These are phyloP conservation scores for Triops longicaudatus DNA, from an alignment of 1,140 invertebrate species.

Conservation along the genomic window DNA sequence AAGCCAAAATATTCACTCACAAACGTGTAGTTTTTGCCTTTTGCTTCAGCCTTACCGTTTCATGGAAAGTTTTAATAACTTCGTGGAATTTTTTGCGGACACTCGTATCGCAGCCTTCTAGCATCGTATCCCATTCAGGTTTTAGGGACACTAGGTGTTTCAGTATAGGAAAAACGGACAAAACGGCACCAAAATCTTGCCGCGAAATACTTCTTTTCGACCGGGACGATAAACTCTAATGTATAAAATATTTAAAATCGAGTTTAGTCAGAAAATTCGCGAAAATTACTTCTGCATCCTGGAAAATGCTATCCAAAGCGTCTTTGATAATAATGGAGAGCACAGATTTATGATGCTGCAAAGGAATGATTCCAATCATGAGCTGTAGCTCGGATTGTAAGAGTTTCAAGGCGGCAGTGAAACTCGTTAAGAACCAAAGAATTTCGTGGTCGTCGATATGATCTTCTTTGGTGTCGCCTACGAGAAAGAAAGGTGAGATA, in stretches of 20 bases:
- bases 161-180: conserved; percentile 77
- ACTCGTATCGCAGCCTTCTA: conserved; percentile 59
- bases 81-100: conserved; percentile 62
- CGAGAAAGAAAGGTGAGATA: conserved; percentile 26
- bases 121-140: conserved; percentile 71
- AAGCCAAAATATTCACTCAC: not conserved
- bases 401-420: conserved; percentile 75
- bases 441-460: conserved; percentile 69
- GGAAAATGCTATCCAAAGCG: conserved; percentile 72
- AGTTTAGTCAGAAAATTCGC: not conserved
- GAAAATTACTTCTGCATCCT: conserved; percentile 65
- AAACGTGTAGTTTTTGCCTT: not conserved
- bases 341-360: conserved; percentile 66
- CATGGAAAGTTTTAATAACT: conserved; percentile 62
- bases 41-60: conserved; percentile 47
- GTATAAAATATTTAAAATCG: not conserved
- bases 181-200: conserved; percentile 71
- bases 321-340: conserved; percentile 76
- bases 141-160: conserved; percentile 70
- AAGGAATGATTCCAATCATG: conserved; percentile 73
- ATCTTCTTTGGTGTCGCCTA: conserved; percentile 48
- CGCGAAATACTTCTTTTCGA: conserved; percentile 68
- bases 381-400: conserved; percentile 77
- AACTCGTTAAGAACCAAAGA: conserved; percentile 74
- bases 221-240: conserved; percentile 59